Conservation (phyloP, 2,113 vertebrate genomes). For the Zosterops pallidus region DNA sequence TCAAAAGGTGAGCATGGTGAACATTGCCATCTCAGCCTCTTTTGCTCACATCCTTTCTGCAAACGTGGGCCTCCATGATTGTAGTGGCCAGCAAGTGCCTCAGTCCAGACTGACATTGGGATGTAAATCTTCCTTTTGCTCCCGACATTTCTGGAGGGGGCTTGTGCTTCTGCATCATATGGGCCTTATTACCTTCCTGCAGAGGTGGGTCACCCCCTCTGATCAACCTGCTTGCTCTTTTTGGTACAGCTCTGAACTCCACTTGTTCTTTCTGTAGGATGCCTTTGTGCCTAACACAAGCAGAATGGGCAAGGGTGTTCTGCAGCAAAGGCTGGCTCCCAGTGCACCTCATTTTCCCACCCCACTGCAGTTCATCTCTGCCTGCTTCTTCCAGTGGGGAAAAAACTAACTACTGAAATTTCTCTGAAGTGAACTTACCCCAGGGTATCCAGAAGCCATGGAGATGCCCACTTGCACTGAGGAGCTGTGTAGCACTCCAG, state of each 20-base stretch:
- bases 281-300: not conserved
- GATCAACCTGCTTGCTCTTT: not conserved
- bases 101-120: too few species aligned
- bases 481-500: not conserved
- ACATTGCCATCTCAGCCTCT: not conserved
- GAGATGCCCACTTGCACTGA: not conserved
- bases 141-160: fast-evolving
- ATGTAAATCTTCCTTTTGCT: not conserved
- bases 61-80: fast-evolving
- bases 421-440: not conserved
- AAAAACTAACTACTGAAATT: not conserved
- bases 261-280: not conserved
- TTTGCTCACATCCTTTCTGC: not conserved
- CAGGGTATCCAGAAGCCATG: not conserved
- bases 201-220: not conserved
- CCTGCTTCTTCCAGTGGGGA: not conserved
- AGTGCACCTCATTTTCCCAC: not conserved
- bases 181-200: not conserved
- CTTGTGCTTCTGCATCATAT: fast-evolving
- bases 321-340: not conserved
- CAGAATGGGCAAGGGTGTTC: not conserved
- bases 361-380: not conserved
- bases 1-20: not conserved
- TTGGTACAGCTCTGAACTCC: not conserved
- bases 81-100: not conserved